phyloP scores from a whole-genome alignment of 2,113 vertebrate genomes.

The Donacobius atricapilla region DNA sequence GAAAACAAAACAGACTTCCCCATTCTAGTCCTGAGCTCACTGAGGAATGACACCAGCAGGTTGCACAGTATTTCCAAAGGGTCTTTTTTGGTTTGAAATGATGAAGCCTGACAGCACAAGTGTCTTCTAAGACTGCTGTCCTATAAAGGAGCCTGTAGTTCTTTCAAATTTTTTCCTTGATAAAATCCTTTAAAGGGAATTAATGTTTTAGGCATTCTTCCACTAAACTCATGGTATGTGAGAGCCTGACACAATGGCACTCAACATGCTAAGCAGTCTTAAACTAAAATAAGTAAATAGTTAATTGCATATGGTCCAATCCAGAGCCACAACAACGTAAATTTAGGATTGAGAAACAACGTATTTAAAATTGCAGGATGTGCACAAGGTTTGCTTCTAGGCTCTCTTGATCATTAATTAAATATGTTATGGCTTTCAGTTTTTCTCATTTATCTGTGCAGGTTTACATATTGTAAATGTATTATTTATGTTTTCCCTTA shows the following conservation, averaged over 20 bases:
- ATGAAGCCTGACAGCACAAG: not conserved
- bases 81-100: not conserved
- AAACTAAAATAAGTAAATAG: not conserved
- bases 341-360: not conserved
- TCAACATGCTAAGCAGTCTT: not conserved
- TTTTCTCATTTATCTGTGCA: constrained; percentile 46
- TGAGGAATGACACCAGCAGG: not conserved
- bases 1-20: not conserved
- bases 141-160: not conserved
- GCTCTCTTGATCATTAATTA: constrained; percentile 51
- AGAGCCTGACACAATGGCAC: not conserved
- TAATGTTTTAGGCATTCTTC: not conserved
- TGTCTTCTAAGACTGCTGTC: not conserved
- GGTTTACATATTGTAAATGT: constrained; percentile 49
- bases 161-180: not conserved
- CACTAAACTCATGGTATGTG: not conserved
- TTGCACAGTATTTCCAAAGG: not conserved
- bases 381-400: constrained; percentile 26
- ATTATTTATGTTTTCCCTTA: constrained; percentile 56
- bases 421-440: constrained; percentile 53
- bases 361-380: constrained; percentile 3
- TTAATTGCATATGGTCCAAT: not conserved
- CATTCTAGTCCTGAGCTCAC: not conserved
- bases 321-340: not conserved
- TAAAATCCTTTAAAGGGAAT: constrained; percentile 9